Conservation (phyloP, 1,140 invertebrate species). For the Sesamia nonagrioides region DNA sequence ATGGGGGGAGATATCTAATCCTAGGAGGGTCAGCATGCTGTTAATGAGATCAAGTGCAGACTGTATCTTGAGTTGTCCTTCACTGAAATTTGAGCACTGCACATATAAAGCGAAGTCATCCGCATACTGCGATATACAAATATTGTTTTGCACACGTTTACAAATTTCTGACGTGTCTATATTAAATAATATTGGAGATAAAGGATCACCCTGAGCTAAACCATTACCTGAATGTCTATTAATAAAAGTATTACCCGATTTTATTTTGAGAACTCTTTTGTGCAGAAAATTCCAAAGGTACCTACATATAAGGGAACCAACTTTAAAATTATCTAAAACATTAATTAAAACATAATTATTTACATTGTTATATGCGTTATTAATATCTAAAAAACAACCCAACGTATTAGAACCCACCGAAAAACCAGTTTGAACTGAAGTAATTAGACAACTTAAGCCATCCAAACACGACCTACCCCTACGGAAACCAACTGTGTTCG, state of each 20-base stretch:
- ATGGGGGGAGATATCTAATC: no score
- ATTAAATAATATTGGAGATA: not conserved
- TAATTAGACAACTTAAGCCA: not conserved
- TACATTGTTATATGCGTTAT: not conserved
- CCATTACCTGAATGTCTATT: not conserved
- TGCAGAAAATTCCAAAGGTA: not conserved
- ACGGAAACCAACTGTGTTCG: slow-evolving; percentile 11
- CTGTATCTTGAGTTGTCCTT: slow-evolving; percentile 9
- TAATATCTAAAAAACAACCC: not conserved
- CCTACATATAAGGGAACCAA: not conserved
- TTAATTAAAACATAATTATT: not conserved
- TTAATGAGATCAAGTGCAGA: slow-evolving; percentile 1
- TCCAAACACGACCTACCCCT: not conserved
- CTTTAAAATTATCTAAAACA: not conserved
- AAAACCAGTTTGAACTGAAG: slow-evolving; percentile 3
- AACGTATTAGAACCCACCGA: not conserved
- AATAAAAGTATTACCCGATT: not conserved
- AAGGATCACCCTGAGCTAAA: not conserved
- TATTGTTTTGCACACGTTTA: not conserved
- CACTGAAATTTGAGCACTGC: not conserved
- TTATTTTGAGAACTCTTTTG: slow-evolving; percentile 3
- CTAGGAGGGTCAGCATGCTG: not conserved
- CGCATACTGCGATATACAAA: not conserved
- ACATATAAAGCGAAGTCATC: slow-evolving; percentile 2
- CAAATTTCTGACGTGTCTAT: not conserved